These are phyloP conservation scores for Aegotheles bennettii DNA, from an alignment of 2,113 vertebrate species.

Conservation along the genomic window DNA sequence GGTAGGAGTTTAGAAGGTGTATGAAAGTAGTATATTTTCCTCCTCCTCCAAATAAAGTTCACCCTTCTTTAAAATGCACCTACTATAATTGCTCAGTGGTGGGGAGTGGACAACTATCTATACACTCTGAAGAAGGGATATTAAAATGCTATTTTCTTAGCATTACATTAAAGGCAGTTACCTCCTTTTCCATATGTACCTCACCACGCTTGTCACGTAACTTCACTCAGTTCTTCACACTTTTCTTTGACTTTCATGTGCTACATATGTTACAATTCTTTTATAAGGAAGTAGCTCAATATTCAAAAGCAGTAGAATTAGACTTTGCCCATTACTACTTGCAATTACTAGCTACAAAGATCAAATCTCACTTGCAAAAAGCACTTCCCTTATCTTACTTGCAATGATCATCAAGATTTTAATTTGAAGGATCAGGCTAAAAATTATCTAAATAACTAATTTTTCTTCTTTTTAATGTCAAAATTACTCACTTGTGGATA, in stretches of 20 bases:
- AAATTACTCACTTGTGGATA: neutral
- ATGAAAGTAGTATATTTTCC: neutral
- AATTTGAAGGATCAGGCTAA: neutral
- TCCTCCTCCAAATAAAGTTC: neutral
- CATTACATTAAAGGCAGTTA: neutral
- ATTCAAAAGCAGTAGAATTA: neutral
- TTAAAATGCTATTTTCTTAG: neutral
- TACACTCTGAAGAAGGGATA: neutral
- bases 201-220: neutral
- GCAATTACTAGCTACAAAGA: neutral
- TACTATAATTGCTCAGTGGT: neutral
- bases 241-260: neutral
- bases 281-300: neutral
- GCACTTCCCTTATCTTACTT: neutral
- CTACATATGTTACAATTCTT: neutral
- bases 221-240: neutral
- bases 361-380: neutral
- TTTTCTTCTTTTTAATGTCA: neutral
- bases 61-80: neutral
- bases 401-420: neutral
- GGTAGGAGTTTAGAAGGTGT: neutral
- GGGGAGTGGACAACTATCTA: neutral
- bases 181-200: neutral
- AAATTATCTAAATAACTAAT: neutral
- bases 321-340: neutral